Base-by-base conservation (phyloP, 23 tunicate species). In the Styela clava region DNA sequence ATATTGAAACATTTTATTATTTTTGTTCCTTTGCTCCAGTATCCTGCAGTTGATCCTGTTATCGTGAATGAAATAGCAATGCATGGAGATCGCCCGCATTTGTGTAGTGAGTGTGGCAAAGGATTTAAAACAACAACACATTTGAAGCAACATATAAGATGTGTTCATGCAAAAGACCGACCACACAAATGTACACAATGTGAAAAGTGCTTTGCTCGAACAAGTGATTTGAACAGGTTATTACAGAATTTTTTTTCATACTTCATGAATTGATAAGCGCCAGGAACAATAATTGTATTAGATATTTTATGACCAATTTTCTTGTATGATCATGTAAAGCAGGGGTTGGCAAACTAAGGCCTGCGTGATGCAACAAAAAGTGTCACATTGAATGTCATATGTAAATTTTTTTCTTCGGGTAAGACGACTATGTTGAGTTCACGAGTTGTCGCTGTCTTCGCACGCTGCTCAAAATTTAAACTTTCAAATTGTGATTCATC, bases 151-250 rank as follows among this genome's bases (percentile, higher is more conserved):
- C 98, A 93, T 71, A 89, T 93, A 21, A 80, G 94, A 21, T 93
- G 98, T 71, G 98, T 93, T 35, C 98, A 93, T 70, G 68, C 92
- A 52, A 93, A 93, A 34, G 93, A 93, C 16, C 73, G 88, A n/a
- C 92, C 93, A 3, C 89, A 87, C 69, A 88, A 88, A 69, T 93
- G 98, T 76, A 65, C 22, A 3, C 85, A 77, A 22, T 93, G 98
- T 70, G 73, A 78, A 22, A 93, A 93, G 69, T 69, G 85, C 61
- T 93, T 93, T 61, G 98, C 98, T 21, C 61, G 98, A 63, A 93
- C 86, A 86, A 93, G 98, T 65, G 98, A 93, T 78, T 85, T 93
- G 35, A 93, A 93, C 83, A 84, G 98, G 98, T 93, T 0, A 34
- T 7, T 44, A 12, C 56, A 5, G n/a, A n/a, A n/a, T n/a, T n/a